Conservation (phyloP, 2,888 invertebrate species). For the Anagyrus pseudococci region DNA sequence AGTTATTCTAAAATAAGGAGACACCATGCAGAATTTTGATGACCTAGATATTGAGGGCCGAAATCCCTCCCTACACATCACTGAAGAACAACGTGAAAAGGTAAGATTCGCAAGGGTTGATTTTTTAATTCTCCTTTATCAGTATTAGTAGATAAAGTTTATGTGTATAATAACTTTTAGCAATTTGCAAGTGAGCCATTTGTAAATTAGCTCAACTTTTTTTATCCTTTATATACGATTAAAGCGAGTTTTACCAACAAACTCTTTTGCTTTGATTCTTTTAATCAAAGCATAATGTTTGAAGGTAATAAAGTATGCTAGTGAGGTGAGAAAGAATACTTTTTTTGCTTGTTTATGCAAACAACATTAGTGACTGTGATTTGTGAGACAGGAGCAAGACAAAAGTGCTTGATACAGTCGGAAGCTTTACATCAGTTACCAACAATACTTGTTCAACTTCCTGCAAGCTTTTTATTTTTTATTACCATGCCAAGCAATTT, state of each 20-base stretch:
- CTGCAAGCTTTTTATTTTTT: constrained; percentile 33
- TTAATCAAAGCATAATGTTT: constrained; percentile 35
- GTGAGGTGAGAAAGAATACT: constrained; percentile 31
- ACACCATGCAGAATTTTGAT: constrained; percentile 59
- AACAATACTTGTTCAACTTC: constrained; percentile 31
- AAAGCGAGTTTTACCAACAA: constrained; percentile 10
- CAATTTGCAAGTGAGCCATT: not conserved
- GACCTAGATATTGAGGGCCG: constrained; percentile 61
- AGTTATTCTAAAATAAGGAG: constrained; percentile 14
- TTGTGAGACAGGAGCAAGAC: constrained; percentile 30
- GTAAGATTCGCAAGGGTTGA: constrained; percentile 45
- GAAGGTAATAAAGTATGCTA: constrained; percentile 27
- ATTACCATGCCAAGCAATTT: constrained; percentile 17
- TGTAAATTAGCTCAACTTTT: not conserved
- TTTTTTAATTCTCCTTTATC: not conserved
- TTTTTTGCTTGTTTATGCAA: constrained; percentile 6
- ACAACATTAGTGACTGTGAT: constrained; percentile 35
- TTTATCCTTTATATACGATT: constrained; percentile 1
- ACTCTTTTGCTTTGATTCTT: constrained; percentile 37
- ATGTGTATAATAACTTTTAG: not conserved
- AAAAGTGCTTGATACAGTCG: constrained; percentile 30
- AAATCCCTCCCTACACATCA: constrained; percentile 57
- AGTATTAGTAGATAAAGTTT: no score
- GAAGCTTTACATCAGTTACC: constrained; percentile 29
- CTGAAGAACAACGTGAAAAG: constrained; percentile 59